Percentiles rank a stretch among this genome's conserved stretches.
Conservation (phyloP, 2,113 vertebrate genomes). For the Vidua chalybeata region DNA sequence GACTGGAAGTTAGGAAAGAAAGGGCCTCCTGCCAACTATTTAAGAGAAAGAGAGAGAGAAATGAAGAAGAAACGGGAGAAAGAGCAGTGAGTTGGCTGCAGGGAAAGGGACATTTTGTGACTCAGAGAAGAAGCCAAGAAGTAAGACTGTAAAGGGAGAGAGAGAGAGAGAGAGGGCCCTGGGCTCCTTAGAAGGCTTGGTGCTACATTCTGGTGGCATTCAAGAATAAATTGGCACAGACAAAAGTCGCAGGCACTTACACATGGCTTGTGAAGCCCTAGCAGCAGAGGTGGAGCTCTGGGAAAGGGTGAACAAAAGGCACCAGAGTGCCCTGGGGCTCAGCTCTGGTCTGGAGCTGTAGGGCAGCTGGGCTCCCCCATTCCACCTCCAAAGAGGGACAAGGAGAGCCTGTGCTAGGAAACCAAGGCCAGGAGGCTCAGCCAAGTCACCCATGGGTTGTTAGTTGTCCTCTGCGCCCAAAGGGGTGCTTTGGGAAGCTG, state of each 20-base stretch:
- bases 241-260: neutral
- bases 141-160: conserved; percentile 13
- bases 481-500: neutral
- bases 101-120: conserved; percentile 45
- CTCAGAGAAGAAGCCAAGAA: conserved; percentile 35
- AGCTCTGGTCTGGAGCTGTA: neutral
- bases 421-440: neutral
- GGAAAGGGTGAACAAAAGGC: neutral
- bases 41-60: conserved; percentile 16
- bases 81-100: conserved; percentile 42
- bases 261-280: neutral
- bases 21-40: conserved; percentile 49
- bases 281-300: neutral
- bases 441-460: fast-evolving
- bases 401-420: neutral
- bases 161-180: neutral
- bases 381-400: neutral
- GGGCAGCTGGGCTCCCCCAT: neutral
- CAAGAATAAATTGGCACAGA: neutral
- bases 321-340: neutral
- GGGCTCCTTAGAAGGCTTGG: neutral
- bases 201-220: neutral
- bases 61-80: conserved; percentile 16
- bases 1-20: conserved; percentile 65
- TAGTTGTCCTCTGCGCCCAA: fast-evolving